Percentiles rank a stretch among this genome's conserved stretches.
These are phyloP conservation scores for Polyommatus icarus DNA, from an alignment of 2,888 invertebrate species.

Conservation along the genomic window DNA sequence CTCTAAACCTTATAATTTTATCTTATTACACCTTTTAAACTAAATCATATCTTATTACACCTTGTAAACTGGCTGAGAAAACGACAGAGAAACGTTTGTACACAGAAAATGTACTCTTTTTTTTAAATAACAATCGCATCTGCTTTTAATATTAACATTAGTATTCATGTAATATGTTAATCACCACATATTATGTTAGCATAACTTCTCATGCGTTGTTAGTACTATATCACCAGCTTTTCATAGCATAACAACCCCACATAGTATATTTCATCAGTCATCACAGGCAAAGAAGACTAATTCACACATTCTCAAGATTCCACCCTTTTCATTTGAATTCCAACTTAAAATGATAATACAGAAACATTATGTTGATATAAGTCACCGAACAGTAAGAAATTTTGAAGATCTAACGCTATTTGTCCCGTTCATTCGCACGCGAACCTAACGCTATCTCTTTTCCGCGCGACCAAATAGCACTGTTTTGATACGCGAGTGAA, in stretches of 20 bases:
- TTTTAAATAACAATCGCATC: not conserved
- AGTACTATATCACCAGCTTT: not conserved
- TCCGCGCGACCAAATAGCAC: not conserved
- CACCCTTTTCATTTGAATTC: not conserved
- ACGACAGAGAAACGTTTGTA: not conserved
- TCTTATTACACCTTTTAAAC: not conserved
- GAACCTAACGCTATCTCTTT: not conserved
- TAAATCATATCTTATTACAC: not conserved
- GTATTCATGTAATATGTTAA: not conserved
- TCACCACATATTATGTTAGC: not conserved
- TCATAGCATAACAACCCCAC: not conserved
- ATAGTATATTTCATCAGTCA: not conserved
- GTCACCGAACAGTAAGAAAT: not conserved
- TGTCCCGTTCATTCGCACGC: not conserved
- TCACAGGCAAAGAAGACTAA: conserved; percentile 1
- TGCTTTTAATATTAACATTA: not conserved
- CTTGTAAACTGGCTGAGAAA: not conserved
- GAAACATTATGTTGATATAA: not conserved
- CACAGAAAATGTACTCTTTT: not conserved
- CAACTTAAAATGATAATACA: not conserved
- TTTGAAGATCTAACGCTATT: not conserved
- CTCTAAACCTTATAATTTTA: not conserved
- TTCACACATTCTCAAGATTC: not conserved
- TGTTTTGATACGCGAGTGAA: not conserved
- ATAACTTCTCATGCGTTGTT: not conserved